phyloP scores from a whole-genome alignment of 2,797 vertebrate genomes.

The Cirrhinus mrigala region DNA sequence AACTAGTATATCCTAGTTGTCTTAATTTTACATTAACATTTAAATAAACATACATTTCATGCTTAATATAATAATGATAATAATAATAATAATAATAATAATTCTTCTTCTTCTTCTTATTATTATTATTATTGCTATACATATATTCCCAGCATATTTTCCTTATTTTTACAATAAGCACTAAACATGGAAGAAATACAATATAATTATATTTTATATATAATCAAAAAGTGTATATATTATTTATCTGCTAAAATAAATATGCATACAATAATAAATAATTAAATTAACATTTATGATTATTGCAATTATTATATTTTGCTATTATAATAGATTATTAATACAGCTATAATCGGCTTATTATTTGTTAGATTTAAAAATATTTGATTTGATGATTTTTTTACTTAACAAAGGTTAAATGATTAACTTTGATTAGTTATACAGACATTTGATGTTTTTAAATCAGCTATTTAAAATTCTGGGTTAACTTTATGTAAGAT shows the following conservation, averaged over 20 bases:
- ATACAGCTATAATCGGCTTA: not conserved
- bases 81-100: no score
- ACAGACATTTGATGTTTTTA: not conserved
- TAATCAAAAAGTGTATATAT: not conserved
- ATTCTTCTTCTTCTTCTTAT: no score
- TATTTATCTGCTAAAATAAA: not conserved
- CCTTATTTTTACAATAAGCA: not conserved
- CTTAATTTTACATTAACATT: not conserved
- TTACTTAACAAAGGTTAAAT: not conserved
- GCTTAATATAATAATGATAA: no score
- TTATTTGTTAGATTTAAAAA: not conserved
- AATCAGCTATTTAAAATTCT: not conserved
- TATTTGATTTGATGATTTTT: not conserved
- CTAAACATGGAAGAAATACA: no score
- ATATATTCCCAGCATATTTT: no score
- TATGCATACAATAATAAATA: no score
- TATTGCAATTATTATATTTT: not conserved
- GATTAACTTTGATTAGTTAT: not conserved
- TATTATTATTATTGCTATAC: no score
- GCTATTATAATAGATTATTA: no score
- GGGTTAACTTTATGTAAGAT: conserved; percentile 3
- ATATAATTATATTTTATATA: not conserved
- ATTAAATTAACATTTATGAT: not conserved
- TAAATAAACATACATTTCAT: no score
- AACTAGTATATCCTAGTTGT: no score